Percentiles rank a stretch among this genome's conserved stretches.
These are phyloP conservation scores for Indri indri DNA, from an alignment of 2,113 vertebrate species.

Conservation along the genomic window DNA sequence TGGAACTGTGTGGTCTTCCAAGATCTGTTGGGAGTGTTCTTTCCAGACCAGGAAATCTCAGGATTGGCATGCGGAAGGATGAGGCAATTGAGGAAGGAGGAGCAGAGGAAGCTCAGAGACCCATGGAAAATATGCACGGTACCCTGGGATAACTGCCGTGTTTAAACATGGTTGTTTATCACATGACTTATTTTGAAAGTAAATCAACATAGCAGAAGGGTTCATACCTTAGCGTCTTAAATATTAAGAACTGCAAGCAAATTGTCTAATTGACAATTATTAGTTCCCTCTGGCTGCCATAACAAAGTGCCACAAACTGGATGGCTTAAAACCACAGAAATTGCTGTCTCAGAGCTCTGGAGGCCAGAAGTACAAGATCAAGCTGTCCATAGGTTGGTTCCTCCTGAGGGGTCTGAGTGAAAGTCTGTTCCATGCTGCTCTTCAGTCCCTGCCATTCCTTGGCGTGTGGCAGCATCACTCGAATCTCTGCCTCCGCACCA, in stretches of 20 bases:
- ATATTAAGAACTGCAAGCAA: neutral
- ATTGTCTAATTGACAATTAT: neutral
- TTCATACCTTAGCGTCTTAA: neutral
- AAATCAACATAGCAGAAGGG: neutral
- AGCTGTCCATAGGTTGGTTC: neutral
- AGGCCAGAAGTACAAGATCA: neutral
- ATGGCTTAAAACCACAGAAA: neutral
- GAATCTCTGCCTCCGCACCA: neutral
- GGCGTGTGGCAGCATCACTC: neutral
- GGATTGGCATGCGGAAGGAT: neutral
- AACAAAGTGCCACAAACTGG: neutral
- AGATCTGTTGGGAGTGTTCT: neutral
- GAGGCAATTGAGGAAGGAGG: neutral
- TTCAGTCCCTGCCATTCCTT: neutral
- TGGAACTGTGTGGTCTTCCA: neutral
- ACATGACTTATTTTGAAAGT: neutral
- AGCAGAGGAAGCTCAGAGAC: neutral
- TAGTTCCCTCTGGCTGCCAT: neutral
- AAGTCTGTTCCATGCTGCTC: neutral
- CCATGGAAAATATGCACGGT: neutral
- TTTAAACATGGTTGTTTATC: neutral
- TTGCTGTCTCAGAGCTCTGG: neutral
- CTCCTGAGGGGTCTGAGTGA: neutral
- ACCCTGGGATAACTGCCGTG: neutral
- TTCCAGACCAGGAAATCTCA: neutral